Evolutionary conservation across 2,113 vertebrate species (phyloP), one percentile per base, ranked within the genome.

Genomic region (Ranitomeya imitator): DNA sequence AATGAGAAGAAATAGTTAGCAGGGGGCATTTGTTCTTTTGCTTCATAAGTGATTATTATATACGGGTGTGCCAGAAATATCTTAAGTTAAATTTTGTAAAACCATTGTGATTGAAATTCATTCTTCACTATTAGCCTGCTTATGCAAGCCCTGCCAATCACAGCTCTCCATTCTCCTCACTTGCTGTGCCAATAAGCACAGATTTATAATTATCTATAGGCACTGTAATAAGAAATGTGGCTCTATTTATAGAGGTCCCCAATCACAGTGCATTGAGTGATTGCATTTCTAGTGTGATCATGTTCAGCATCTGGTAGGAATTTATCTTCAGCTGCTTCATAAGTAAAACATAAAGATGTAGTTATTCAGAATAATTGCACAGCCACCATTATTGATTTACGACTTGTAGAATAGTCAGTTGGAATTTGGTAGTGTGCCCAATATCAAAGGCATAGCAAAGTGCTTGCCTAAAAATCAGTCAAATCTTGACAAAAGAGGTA

Each of bases 381-480:
- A 84, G 86, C 65, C 76, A 80, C 7, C 59, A 79, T 90, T 81
- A 88, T 79, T 59, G 60, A 0, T 90, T 90, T 59, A 61, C 85
- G 90, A 79, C 59, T 91, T 69, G 61, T 69, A 83, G 85, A 0
- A 8, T 19, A 85, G 83, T 84, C 85, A 74, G 15, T 51, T 83
- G 77, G 87, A 83, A 73, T 69, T 0, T 69, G 31, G 83, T 83
- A 79, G 55, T 74, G n/a, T 63, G 61, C 88, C 88, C 89, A n/a
- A 88, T 91, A 90, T 90, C 88, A 0, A 0, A 73, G 85, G 19
- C 74, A 83, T 45, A 65, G 89, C 89, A 88, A 90, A 89, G 90
- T 85, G 86, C 90, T 92, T 89, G 65, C 19, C 90, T 90, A 92
- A 90, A 87, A 91, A 88, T 90, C 90, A 90, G 85, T 90, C 90